Evolutionary conservation across 37 sponge, comb jelly and placozoan species (phyloP).

Genomic region (Mnemiopsis leidyi): DNA sequence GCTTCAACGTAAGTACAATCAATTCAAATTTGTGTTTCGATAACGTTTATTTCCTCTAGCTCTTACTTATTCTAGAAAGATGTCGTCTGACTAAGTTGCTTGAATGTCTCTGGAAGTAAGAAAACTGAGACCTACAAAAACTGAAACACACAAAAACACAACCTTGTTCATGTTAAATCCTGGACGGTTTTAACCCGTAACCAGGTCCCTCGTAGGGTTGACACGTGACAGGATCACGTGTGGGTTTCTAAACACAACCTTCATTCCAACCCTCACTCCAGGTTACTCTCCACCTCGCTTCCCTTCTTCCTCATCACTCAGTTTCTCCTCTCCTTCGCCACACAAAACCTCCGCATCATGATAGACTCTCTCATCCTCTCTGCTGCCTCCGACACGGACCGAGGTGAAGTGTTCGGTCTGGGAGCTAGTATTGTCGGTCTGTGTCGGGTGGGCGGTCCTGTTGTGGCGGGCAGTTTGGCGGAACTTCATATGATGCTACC

Average conservation of each 20-base stretch:
- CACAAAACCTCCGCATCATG: constrained; percentile 53
- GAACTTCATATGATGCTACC: constrained; percentile 52
- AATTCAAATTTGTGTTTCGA: no score
- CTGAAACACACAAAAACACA: no score
- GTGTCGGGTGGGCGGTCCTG: constrained; percentile 46
- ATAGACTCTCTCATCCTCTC: constrained; percentile 57
- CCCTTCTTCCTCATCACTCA: constrained; percentile 12
- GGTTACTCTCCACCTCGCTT: background rate
- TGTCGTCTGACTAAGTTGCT: no score
- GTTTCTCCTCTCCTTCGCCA: constrained; percentile 47
- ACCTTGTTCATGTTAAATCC: no score
- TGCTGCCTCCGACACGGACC: background rate
- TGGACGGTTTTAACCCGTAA: no score
- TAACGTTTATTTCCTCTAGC: no score
- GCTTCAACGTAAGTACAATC: constrained; percentile 25
- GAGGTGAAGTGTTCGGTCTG: constrained; percentile 54
- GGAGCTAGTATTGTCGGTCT: constrained; percentile 14
- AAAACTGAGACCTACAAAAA: no score
- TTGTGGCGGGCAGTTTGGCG: background rate
- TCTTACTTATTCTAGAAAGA: no score
- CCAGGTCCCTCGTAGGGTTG: no score
- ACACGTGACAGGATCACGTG: background rate
- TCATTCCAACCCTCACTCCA: background rate
- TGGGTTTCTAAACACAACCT: background rate
- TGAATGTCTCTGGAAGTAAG: no score